phyloP scores from a whole-genome alignment of 2,113 vertebrate species.

The Megaleporinus macrocephalus region DNA sequence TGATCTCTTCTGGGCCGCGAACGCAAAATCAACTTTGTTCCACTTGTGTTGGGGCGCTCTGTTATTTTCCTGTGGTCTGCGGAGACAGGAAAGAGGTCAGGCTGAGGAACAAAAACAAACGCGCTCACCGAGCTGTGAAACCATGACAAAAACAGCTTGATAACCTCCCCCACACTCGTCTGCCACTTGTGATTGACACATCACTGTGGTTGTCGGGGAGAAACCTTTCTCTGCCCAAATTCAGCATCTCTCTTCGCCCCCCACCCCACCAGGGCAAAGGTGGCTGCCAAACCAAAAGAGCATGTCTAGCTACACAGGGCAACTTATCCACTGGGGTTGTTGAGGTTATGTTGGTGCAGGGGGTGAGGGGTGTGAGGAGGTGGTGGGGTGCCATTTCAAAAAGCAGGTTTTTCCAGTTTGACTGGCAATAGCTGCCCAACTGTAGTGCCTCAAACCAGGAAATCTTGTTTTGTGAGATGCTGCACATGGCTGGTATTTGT shows the following conservation, averaged over 20 bases:
- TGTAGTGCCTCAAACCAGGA: not conserved
- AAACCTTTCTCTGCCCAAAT: not conserved
- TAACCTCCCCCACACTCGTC: not conserved
- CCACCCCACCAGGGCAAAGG: not conserved
- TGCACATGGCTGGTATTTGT: no score
- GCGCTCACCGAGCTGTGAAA: conserved; percentile 20
- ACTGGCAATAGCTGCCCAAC: not conserved
- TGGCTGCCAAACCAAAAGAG: conserved; percentile 6
- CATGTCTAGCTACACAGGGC: conserved; percentile 5
- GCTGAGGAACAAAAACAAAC: not conserved
- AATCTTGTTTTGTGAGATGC: not conserved
- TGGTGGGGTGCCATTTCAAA: not conserved
- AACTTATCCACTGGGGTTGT: not conserved
- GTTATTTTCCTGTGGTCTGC: conserved; percentile 29
- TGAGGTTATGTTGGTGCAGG: not conserved
- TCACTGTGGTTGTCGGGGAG: not conserved
- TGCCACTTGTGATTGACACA: not conserved
- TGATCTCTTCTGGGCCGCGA: not conserved
- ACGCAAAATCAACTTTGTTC: not conserved
- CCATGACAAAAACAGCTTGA: conserved; percentile 16
- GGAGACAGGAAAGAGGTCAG: conserved; percentile 15
- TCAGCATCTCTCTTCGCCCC: not conserved
- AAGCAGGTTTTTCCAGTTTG: not conserved
- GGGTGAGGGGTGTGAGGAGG: no score
- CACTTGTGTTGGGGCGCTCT: not conserved